phyloP scores from a whole-genome alignment of 2,113 vertebrate genomes.

The Onychostruthus taczanowskii region DNA sequence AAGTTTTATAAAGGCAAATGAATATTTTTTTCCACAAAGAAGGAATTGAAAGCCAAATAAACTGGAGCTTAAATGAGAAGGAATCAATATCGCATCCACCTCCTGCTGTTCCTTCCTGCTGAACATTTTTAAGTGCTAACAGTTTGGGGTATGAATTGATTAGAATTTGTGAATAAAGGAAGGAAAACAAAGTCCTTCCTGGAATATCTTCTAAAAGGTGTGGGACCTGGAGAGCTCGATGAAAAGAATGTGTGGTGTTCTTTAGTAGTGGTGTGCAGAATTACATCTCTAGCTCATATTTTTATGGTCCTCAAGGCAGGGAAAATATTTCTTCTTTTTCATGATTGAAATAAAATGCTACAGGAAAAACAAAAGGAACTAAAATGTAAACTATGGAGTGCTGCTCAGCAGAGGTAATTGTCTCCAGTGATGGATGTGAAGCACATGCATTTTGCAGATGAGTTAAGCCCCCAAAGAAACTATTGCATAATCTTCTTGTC shows the following conservation, averaged over 20 bases:
- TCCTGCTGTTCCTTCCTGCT: constrained; percentile 22
- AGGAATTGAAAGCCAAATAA: constrained; percentile 21
- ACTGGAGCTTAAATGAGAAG: not conserved
- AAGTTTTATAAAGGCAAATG: not conserved
- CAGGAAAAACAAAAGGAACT: constrained; percentile 11
- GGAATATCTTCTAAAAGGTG: not conserved
- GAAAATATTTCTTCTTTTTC: not conserved
- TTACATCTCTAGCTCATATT: not conserved
- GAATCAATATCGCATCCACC: constrained; percentile 21
- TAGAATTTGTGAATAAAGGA: not conserved
- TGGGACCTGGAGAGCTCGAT: not conserved
- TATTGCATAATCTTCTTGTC: not conserved
- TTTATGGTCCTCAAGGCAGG: not conserved
- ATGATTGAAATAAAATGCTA: constrained; percentile 18
- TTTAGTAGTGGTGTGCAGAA: not conserved
- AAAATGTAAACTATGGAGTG: not conserved
- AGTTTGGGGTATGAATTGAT: not conserved
- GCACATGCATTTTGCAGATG: constrained; percentile 36
- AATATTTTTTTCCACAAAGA: not conserved
- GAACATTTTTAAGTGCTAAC: constrained; percentile 6
- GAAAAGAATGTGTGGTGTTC: not conserved
- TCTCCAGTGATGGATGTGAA: constrained; percentile 18
- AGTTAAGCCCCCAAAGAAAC: not conserved
- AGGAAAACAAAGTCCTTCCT: not conserved
- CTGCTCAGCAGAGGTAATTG: constrained; percentile 22